Evolutionary conservation across 2,888 invertebrate species (phyloP).

Genomic region (Trachelus troglodyta): DNA sequence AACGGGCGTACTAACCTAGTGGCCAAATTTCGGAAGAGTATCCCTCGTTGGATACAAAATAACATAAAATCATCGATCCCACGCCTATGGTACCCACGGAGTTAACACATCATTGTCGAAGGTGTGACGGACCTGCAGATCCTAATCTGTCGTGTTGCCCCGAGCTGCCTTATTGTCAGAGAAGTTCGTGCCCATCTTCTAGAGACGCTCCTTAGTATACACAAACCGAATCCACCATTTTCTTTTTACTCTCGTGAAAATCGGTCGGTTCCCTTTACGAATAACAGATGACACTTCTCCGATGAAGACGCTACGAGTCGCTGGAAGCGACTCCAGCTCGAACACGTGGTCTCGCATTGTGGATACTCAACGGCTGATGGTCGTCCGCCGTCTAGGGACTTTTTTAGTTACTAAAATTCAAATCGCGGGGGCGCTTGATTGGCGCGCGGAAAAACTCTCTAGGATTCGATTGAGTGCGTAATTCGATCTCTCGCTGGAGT

Average conservation of each 20-base stretch:
- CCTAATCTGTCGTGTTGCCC: constrained; percentile 59
- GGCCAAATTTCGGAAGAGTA: constrained; percentile 31
- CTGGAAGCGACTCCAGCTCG: neutral
- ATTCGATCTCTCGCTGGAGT: neutral
- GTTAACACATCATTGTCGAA: constrained; percentile 59
- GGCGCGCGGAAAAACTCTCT: neutral
- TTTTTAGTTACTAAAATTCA: neutral
- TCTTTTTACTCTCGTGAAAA: neutral
- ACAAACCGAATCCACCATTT: neutral
- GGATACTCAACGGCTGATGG: neutral
- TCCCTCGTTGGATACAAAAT: constrained; percentile 21
- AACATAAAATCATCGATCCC: constrained; percentile 25
- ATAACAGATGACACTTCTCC: constrained; percentile 17
- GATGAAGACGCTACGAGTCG: neutral
- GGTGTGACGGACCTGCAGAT: constrained; percentile 56
- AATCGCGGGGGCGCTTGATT: neutral
- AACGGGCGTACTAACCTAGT: neutral
- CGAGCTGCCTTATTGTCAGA: constrained; percentile 41
- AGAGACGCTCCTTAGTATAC: constrained; percentile 50
- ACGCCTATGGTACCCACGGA: constrained; percentile 41
- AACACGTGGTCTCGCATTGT: neutral
- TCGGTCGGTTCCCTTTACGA: constrained; percentile 27
- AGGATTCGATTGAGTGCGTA: neutral
- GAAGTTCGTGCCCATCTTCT: constrained; percentile 55
- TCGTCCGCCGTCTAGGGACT: neutral